A percentile compares a stretch with the other conserved stretches of the same genome.
These are phyloP conservation scores for Macquaria australasica DNA, from an alignment of 2,113 vertebrate genomes.

Conservation along the genomic window DNA sequence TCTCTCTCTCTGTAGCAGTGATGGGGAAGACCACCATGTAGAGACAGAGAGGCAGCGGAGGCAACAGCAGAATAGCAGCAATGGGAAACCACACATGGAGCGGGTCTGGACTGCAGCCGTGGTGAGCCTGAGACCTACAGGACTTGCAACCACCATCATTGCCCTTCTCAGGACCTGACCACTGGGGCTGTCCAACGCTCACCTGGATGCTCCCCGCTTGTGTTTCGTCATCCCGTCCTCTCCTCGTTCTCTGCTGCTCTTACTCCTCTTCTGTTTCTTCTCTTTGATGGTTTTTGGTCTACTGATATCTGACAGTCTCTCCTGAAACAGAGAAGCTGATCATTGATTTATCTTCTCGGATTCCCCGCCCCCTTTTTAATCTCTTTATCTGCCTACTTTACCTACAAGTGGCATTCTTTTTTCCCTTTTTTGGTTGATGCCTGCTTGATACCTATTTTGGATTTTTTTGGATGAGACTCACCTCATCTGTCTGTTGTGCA, in stretches of 20 bases:
- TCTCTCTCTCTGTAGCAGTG: constrained; percentile 83
- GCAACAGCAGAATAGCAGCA: constrained; percentile 83
- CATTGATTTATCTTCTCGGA: constrained; percentile 50
- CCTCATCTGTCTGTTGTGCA: constrained; percentile 51
- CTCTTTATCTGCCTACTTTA: constrained; percentile 50
- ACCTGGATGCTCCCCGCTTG: constrained; percentile 79
- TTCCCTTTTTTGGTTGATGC: constrained; percentile 32
- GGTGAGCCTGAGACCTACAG: constrained; percentile 85
- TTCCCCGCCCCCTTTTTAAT: constrained; percentile 33
- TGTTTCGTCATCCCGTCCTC: constrained; percentile 56
- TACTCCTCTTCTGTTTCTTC: constrained; percentile 65
- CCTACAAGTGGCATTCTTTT: constrained; percentile 39
- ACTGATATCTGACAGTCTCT: constrained; percentile 46
- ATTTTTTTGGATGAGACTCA: constrained; percentile 67
- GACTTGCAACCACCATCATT: constrained; percentile 70
- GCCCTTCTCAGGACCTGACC: constrained; percentile 79
- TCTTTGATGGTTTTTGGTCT: constrained; percentile 65
- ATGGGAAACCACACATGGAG: constrained; percentile 95
- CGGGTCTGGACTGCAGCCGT: constrained; percentile 93
- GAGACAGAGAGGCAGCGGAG: constrained; percentile 83
- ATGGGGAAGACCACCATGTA: constrained; percentile 95
- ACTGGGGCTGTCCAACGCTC: constrained; percentile 78
- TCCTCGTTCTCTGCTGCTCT: constrained; percentile 62
- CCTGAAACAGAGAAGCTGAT: constrained; percentile 61
- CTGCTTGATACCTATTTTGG: constrained; percentile 68